Base-by-base conservation (phyloP, 2,113 vertebrate species). In the Benitochromis conjunctus region DNA sequence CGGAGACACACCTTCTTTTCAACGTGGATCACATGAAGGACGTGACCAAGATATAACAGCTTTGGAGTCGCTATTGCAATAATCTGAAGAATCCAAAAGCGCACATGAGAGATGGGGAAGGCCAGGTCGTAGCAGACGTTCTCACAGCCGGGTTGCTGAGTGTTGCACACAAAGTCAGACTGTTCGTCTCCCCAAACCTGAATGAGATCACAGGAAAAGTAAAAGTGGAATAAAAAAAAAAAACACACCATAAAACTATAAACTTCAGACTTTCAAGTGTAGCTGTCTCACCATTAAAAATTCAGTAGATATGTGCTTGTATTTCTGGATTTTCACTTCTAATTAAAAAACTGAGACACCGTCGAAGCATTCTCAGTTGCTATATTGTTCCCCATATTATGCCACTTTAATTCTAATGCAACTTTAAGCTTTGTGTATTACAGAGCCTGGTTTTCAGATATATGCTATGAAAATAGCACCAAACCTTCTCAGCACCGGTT, bases 51-150 rank as follows among this genome's bases (percentile, higher is more conserved):
- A 92, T 99, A 99, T 34, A 99, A 96, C 88, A 99, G 97, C 36
- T 97, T 98, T 2, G 98, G 99, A 3, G 98, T 98, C 9, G 98
- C 98, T 60, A 99, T 97, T 2, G 97, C 98, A 90, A 99, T 97
- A 83, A 99, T 99, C 95, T 99, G 99, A 53, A 99, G 96, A 54
- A 97, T 97, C 99, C 99, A 99, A 94, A 99, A 99, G 93, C 98
- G 98, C 19, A 98, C 96, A 84, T 99, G 98, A 3, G 99, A 99
- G 93, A 99, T 99, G 79, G 98, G 99, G 93, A 99, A 99, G 85
- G 98, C 98, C 6, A 94, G 86, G 95, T 99, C 98, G 66, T 99
- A 99, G 96, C 99, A 99, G 18, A 99, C 98, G 74, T 99, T 99
- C 95, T 98, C 97, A 0, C 99, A 99, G 66, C 99, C 99, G 0